Percentiles rank a stretch among this genome's conserved stretches.
These are phyloP conservation scores for Gulo gulo DNA, from an alignment of 2,113 vertebrate genomes.

Conservation along the genomic window DNA sequence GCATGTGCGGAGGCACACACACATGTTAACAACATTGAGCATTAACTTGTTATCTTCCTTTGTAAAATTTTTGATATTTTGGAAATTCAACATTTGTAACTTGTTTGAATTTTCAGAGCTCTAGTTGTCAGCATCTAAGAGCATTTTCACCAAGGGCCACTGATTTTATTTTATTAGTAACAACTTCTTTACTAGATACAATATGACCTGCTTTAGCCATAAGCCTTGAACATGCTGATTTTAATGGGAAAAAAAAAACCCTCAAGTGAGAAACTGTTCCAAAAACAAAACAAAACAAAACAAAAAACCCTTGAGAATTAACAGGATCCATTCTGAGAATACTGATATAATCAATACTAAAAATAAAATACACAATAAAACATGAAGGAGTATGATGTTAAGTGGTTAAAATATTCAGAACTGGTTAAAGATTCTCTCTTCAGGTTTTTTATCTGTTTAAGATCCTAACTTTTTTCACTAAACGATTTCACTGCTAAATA, in stretches of 20 bases:
- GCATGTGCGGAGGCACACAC: background rate
- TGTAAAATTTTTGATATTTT: background rate
- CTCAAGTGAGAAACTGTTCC: background rate
- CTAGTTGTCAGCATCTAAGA: background rate
- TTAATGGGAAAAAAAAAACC: background rate
- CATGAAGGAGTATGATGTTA: background rate
- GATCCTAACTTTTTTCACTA: background rate
- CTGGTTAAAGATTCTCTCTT: background rate
- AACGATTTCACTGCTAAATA: background rate
- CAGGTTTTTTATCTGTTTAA: background rate
- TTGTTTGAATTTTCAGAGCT: background rate
- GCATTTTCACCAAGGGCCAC: background rate
- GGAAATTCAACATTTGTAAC: background rate
- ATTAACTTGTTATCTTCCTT: background rate
- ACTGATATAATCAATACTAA: background rate
- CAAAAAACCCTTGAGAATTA: background rate
- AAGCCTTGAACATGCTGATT: background rate
- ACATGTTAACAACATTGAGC: background rate
- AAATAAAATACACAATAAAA: background rate
- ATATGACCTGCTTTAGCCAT: background rate
- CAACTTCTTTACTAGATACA: background rate
- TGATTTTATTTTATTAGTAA: background rate
- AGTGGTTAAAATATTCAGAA: background rate
- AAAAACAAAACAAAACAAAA: too few species aligned
- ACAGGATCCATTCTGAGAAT: background rate